A percentile compares a stretch with the other conserved stretches of the same genome.
Conservation (phyloP, 2,113 vertebrate species). For the Stictonetta naevosa region DNA sequence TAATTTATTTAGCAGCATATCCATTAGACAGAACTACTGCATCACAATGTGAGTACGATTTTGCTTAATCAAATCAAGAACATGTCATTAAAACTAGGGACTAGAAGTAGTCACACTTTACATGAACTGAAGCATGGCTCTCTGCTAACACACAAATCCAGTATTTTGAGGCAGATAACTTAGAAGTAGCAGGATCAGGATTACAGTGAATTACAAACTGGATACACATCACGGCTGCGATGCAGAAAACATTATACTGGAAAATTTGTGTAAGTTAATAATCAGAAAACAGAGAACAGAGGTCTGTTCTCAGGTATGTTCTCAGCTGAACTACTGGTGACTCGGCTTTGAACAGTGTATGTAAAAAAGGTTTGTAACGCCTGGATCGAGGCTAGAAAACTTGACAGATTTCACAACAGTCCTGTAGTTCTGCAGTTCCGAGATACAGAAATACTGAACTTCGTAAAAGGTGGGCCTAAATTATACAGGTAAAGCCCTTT, state of each 20-base stretch:
- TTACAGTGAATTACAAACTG: not conserved
- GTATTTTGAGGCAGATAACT: not conserved
- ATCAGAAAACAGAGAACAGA: not conserved
- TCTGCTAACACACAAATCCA: not conserved
- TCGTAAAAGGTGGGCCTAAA: fast-evolving
- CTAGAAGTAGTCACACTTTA: not conserved
- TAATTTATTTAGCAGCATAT: not conserved
- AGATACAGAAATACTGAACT: not conserved
- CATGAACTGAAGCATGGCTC: not conserved
- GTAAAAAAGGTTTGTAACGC: not conserved
- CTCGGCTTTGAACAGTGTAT: not conserved
- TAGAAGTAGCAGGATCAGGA: not conserved
- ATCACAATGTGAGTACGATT: fast-evolving
- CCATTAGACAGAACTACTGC: no score
- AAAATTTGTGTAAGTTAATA: not conserved
- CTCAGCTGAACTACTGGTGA: not conserved
- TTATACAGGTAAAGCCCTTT: not conserved
- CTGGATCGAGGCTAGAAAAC: not conserved
- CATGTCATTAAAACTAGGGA: not conserved
- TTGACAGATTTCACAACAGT: not conserved
- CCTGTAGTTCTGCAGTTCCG: not conserved
- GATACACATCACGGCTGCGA: not conserved
- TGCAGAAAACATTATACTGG: not conserved
- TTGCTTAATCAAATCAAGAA: not conserved
- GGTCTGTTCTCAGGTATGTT: not conserved